Percentiles rank a stretch among this genome's conserved stretches.
Conservation (phyloP, 2,888 invertebrate species). For the Dermolepida albohirtum region DNA sequence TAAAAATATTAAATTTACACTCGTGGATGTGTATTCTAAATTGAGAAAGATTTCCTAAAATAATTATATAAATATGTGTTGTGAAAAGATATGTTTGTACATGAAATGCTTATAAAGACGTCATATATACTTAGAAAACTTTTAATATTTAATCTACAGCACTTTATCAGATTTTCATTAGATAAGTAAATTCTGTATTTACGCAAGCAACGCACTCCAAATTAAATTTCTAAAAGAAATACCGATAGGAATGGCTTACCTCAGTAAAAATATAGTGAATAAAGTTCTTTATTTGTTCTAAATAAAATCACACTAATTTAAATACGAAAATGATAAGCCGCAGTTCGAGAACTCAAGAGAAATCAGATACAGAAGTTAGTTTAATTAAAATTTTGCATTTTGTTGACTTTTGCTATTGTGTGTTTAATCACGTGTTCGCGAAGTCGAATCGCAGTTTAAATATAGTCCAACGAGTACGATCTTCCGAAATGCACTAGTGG, state of each 20-base stretch:
- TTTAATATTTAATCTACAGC: too few relatives aligned
- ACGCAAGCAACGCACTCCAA: constrained; percentile 14
- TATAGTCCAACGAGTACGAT: constrained; percentile 32
- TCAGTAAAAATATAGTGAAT: constrained; percentile 17
- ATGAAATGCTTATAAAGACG: too few relatives aligned
- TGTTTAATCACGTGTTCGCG: constrained; percentile 25
- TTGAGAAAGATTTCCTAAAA: too few relatives aligned
- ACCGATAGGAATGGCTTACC: constrained; percentile 14
- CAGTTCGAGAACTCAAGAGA: not conserved
- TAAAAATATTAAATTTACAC: too few relatives aligned
- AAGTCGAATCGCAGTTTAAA: constrained; percentile 18
- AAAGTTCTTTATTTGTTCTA: constrained; percentile 1
- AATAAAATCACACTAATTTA: constrained; percentile 8
- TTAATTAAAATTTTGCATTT: constrained; percentile 19
- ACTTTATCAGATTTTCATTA: too few relatives aligned
- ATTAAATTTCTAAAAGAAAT: not conserved
- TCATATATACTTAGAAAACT: too few relatives aligned
- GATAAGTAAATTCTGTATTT: too few relatives aligned
- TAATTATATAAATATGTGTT: too few relatives aligned
- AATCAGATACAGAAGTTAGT: not conserved
- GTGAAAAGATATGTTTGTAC: too few relatives aligned
- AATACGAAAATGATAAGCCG: not conserved
- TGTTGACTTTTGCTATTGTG: constrained; percentile 3
- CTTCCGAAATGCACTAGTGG: constrained; percentile 36
- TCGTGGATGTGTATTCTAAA: too few relatives aligned